Base-by-base conservation (phyloP, 2,113 vertebrate species). In the Pterocles burchelli region DNA sequence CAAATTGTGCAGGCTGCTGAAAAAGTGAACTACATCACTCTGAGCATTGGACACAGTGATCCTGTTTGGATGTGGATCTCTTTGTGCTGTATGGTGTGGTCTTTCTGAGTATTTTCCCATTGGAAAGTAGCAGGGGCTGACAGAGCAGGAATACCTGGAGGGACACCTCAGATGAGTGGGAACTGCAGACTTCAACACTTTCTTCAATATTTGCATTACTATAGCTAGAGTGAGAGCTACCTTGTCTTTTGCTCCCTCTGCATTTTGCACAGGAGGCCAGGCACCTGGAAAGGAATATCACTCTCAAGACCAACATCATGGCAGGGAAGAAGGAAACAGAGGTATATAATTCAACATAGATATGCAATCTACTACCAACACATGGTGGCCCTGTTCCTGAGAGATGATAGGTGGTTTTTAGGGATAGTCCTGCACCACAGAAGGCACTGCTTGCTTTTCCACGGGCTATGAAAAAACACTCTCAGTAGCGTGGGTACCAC, bases 151-250 rank as follows among this genome's bases (percentile, higher is more conserved):
- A 70, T 80, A 80, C 8, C 2, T 0, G 13, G 10, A 15, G 22
- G 13, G 2, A n/a, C 24, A 73, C 1, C 1, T 45, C n/a, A 66
- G 65, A 41, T 0, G 1, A 33, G 49, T 61, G 34, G 65, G 21
- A 70, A 62, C 59, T 59, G 34, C 2, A 3, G 36, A 59, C 15
- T 76, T 76, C 29, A 48, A 24, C 26, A 31, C 59, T 70, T 73
- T 26, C 63, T 87, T 48, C 9, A 6, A 7, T 61, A 70, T 13
- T 55, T 87, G 36, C 54, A 52, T 48, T 65, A 34, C 16, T 48
- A 54, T 45, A 94, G 45, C 33, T 65, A 38, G 10, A 70, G 34
- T 6, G 2, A 15, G 20, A 12, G 10, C 18, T 76, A 54, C 49
- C 16, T 68, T 59, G 58, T 70, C 58, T 79, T 83, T 79, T 0